Evolutionary conservation across 1,140 invertebrate genomes (phyloP).

Genomic region (Drosophila suzukii): DNA sequence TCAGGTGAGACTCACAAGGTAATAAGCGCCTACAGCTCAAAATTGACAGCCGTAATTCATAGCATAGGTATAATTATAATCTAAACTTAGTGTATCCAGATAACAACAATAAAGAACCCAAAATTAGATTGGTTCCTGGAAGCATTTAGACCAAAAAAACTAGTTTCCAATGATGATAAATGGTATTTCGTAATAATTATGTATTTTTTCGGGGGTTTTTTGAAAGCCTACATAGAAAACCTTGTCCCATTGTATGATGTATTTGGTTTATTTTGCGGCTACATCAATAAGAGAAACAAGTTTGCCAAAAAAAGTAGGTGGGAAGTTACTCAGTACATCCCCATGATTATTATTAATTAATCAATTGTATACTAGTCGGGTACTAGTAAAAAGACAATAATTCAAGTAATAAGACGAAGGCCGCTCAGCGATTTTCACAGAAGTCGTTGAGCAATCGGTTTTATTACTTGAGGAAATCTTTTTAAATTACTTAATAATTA

Average conservation of each 20-base stretch:
- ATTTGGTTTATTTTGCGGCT: constrained; percentile 11
- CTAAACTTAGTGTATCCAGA: constrained; percentile 14
- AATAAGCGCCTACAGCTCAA: constrained; percentile 23
- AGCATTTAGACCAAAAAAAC: constrained; percentile 31
- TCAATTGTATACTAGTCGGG: constrained; percentile 1
- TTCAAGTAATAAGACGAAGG: constrained; percentile 14
- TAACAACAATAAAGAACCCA: neutral
- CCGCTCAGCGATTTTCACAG: neutral
- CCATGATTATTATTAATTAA: constrained; percentile 16
- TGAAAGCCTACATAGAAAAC: constrained; percentile 28
- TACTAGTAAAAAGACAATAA: neutral
- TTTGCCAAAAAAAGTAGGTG: constrained; percentile 11
- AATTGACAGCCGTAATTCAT: constrained; percentile 4
- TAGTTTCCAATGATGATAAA: constrained; percentile 24
- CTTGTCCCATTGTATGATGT: constrained; percentile 18
- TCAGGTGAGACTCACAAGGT: constrained; percentile 8
- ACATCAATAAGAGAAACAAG: constrained; percentile 2
- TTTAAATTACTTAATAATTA: constrained; percentile 15
- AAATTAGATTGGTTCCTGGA: constrained; percentile 27
- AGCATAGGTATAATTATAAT: constrained; percentile 14
- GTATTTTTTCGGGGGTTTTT: constrained; percentile 35
- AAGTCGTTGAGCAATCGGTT: neutral
- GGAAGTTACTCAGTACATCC: constrained; percentile 12
- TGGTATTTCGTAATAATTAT: constrained; percentile 17
- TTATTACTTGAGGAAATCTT: neutral